phyloP scores from a whole-genome alignment of 2,113 vertebrate species.

The Oenanthe oenanthe region DNA sequence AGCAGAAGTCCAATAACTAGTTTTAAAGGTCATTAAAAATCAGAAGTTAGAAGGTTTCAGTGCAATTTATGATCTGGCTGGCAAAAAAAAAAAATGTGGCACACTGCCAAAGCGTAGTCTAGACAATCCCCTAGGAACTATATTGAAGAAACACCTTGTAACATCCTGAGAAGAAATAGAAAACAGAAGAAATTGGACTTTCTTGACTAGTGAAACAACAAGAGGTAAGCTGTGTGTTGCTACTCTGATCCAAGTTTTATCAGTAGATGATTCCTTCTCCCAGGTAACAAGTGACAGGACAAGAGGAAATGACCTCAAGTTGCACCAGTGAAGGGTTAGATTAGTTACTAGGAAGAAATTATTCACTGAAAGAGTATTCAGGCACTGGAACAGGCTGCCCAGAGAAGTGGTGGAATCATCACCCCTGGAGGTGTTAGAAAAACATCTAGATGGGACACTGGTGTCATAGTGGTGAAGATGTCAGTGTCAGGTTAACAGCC shows the following conservation, averaged over 20 bases:
- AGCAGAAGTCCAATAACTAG: neutral
- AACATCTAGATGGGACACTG: neutral
- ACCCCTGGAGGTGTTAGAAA: neutral
- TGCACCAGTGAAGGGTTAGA: neutral
- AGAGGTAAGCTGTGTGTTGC: neutral
- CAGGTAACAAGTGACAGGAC: neutral
- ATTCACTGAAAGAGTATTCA: neutral
- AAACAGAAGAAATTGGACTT: neutral
- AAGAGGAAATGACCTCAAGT: neutral
- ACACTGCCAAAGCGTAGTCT: neutral
- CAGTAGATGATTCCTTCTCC: neutral
- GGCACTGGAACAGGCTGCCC: neutral
- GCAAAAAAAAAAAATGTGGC: neutral
- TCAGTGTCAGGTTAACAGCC: neutral
- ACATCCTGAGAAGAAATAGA: neutral
- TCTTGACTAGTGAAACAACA: neutral
- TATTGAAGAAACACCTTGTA: neutral
- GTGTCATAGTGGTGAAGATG: no score
- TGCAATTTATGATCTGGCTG: neutral
- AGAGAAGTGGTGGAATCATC: neutral
- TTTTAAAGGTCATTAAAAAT: constrained; percentile 11
- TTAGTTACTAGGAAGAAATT: neutral
- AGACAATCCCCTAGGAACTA: neutral
- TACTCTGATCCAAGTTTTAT: neutral
- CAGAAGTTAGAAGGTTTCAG: neutral